A percentile compares a stretch with the other conserved stretches of the same genome.
These are phyloP conservation scores for Cheiracanthium punctorium DNA, from an alignment of 2,888 invertebrate species.

Conservation along the genomic window DNA sequence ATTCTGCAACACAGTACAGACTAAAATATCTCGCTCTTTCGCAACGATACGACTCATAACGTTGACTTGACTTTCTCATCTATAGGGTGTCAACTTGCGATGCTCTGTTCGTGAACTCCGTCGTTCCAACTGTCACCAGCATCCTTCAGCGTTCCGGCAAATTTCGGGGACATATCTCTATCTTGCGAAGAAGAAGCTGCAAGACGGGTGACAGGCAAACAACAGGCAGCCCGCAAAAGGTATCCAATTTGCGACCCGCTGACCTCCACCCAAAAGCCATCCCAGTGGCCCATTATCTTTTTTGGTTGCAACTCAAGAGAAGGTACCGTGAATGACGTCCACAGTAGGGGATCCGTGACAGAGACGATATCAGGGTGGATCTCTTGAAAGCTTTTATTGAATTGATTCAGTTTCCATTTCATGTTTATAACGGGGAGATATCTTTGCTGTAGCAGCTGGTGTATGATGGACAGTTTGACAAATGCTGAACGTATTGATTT, in stretches of 20 bases:
- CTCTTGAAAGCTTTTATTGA: constrained; percentile 10
- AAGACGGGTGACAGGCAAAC: constrained; percentile 24
- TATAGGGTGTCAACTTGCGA: too few species aligned
- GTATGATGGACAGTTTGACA: neutral
- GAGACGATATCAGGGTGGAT: constrained; percentile 43
- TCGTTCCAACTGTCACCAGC: neutral
- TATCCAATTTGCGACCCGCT: constrained; percentile 23
- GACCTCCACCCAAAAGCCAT: constrained; percentile 36
- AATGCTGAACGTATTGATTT: neutral
- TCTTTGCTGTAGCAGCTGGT: neutral
- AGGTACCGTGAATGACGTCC: constrained; percentile 23
- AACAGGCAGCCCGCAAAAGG: constrained; percentile 37
- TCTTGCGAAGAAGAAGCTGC: neutral
- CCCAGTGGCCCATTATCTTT: constrained; percentile 16
- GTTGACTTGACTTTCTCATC: too few species aligned
- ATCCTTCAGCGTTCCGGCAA: neutral
- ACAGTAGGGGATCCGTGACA: constrained; percentile 48
- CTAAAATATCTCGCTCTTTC: too few species aligned
- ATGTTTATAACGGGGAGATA: constrained; percentile 18
- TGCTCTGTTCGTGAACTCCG: neutral
- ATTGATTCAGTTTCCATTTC: neutral
- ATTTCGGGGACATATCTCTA: constrained; percentile 9
- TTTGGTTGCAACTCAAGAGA: constrained; percentile 27
- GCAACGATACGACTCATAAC: too few species aligned
- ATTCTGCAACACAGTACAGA: too few species aligned